Conservation (phyloP, 2,797 vertebrate species). For the Saxicola maurus region DNA sequence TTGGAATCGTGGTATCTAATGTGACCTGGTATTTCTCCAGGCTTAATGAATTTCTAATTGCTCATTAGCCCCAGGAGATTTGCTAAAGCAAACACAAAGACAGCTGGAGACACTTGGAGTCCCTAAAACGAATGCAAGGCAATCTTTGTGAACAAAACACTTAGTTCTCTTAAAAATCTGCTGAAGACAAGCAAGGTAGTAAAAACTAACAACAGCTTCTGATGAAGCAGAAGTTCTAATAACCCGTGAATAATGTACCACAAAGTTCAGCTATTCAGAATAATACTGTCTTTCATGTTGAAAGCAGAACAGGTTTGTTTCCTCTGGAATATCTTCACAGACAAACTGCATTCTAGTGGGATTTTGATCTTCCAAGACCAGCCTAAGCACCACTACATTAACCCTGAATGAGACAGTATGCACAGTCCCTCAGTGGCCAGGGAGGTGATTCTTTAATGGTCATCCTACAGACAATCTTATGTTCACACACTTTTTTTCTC, state of each 20-base stretch:
- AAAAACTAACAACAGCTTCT: neutral
- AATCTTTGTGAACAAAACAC: neutral
- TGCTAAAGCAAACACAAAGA: constrained; percentile 7
- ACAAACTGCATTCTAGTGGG: neutral
- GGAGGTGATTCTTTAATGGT: neutral
- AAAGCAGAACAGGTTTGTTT: constrained; percentile 1
- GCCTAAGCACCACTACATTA: neutral
- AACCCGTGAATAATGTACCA: neutral
- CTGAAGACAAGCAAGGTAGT: neutral
- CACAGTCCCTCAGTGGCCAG: neutral
- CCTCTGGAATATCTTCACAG: neutral
- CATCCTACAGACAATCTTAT: neutral
- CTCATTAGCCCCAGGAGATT: neutral
- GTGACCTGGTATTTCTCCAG: neutral
- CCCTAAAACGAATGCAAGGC: neutral
- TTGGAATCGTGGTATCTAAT: neutral
- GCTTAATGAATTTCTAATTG: constrained; percentile 9
- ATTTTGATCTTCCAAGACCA: neutral
- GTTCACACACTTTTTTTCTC: neutral
- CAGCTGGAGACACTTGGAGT: neutral
- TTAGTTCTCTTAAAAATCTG: neutral
- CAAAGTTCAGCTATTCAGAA: neutral
- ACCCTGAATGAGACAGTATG: neutral
- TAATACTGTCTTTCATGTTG: neutral
- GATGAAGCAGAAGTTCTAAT: neutral